phyloP scores from a whole-genome alignment of 92 coral and sea anemone species.

The Zoanthus sociatus region DNA sequence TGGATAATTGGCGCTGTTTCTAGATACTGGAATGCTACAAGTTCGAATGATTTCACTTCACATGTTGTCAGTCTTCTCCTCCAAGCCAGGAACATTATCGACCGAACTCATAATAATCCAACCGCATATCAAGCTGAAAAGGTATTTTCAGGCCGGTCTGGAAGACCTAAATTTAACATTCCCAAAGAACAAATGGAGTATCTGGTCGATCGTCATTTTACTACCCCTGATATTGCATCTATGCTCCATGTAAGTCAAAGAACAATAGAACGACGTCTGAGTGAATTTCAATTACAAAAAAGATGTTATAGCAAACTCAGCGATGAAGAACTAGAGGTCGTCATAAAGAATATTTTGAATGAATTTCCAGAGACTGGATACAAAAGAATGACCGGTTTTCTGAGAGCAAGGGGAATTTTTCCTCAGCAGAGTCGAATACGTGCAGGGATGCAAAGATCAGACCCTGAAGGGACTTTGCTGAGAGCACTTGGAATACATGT shows the following conservation, averaged over 20 bases:
- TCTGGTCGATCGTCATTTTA: constrained; percentile 50
- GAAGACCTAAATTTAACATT: constrained; percentile 62
- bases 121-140: neutral
- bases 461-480: constrained; percentile 39
- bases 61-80: neutral
- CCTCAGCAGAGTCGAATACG: constrained; percentile 49
- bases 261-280: neutral
- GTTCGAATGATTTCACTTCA: too few relatives aligned
- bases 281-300: neutral
- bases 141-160: constrained; percentile 44
- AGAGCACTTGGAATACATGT: constrained; percentile 50
- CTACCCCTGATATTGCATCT: constrained; percentile 42
- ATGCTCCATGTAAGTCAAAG: constrained; percentile 59
- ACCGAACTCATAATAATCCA: neutral
- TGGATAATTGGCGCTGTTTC: neutral
- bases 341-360: constrained; percentile 37
- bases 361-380: constrained; percentile 70
- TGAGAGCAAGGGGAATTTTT: neutral
- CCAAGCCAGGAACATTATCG: neutral
- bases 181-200: constrained; percentile 56
- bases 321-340: constrained; percentile 52
- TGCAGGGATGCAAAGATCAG: constrained; percentile 49
- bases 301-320: neutral
- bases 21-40: too few relatives aligned
- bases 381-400: constrained; percentile 51